Percentiles rank a stretch among this genome's conserved stretches.
phyloP scores from a whole-genome alignment of 2,797 vertebrate genomes.

The Lutjanus argentimaculatus region DNA sequence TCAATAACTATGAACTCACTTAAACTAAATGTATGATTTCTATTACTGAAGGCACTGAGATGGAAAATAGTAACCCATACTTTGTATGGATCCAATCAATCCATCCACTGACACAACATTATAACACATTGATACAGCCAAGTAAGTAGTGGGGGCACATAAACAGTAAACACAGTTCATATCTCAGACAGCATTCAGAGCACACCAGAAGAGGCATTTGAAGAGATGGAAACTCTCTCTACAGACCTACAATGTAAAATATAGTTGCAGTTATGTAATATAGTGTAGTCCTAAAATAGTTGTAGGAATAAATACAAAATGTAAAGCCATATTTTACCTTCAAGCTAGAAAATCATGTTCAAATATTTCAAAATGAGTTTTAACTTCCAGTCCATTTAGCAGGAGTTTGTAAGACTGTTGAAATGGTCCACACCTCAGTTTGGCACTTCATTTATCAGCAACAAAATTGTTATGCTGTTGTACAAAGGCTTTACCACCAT shows the following conservation, averaged over 20 bases:
- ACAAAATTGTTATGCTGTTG: slow-evolving; percentile 10
- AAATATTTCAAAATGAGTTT: slow-evolving; percentile 5
- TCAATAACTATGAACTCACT: neutral
- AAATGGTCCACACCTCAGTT: neutral
- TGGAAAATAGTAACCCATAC: neutral
- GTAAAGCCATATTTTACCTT: neutral
- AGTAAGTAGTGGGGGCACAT: neutral
- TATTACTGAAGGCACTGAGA: neutral
- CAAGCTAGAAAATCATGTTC: neutral
- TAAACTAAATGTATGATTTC: neutral
- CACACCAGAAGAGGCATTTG: too few species aligned
- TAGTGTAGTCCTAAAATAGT: too few species aligned
- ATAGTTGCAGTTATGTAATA: neutral
- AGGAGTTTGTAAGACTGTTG: neutral
- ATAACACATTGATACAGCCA: neutral
- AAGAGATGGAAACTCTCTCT: neutral
- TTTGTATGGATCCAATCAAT: too few species aligned
- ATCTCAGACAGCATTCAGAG: neutral
- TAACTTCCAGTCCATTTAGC: neutral
- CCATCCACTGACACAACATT: neutral
- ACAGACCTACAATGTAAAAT: neutral
- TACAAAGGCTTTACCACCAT: slow-evolving; percentile 6
- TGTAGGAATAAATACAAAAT: neutral
- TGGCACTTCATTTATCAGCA: slow-evolving; percentile 16
- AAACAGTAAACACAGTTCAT: neutral